Conservation (phyloP, 1,140 invertebrate species). For the Aphelenchoides avenae region DNA sequence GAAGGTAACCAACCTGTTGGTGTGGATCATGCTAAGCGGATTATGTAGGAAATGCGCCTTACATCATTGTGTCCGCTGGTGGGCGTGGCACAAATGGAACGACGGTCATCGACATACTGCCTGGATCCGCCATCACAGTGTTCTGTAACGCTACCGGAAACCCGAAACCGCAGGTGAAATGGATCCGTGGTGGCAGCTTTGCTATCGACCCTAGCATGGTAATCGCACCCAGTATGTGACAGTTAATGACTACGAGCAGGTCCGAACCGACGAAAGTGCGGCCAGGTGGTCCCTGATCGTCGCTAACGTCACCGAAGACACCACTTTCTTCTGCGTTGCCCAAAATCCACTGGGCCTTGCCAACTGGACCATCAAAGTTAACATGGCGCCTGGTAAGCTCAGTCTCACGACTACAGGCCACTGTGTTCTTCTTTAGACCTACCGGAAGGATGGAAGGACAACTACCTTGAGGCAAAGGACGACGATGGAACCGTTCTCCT, state of each 20-base stretch:
- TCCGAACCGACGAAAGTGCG: constrained; percentile 33
- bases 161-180: constrained; percentile 53
- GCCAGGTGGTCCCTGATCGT: constrained; percentile 52
- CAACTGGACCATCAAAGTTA: constrained; percentile 57
- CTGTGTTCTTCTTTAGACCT: constrained; percentile 31
- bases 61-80: constrained; percentile 55
- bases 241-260: no score
- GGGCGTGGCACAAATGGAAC: constrained; percentile 52
- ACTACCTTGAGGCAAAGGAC: constrained; percentile 47
- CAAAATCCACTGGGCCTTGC: constrained; percentile 57
- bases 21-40: no score
- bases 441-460: constrained; percentile 39
- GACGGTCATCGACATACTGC: constrained; percentile 49
- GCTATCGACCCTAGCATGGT: constrained; percentile 57
- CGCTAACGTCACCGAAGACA: constrained; percentile 55
- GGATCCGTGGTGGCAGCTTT: constrained; percentile 54
- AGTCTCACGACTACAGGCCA: no score
- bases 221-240: no score
- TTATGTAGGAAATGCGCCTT: constrained; percentile 53
- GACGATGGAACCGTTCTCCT: constrained; percentile 47
- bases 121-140: constrained; percentile 54
- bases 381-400: constrained; percentile 45
- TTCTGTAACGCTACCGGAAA: constrained; percentile 55
- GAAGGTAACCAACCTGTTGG: no score
- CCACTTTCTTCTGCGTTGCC: constrained; percentile 55